Conservation (phyloP, 2,113 vertebrate species). For the Strix uralensis region DNA sequence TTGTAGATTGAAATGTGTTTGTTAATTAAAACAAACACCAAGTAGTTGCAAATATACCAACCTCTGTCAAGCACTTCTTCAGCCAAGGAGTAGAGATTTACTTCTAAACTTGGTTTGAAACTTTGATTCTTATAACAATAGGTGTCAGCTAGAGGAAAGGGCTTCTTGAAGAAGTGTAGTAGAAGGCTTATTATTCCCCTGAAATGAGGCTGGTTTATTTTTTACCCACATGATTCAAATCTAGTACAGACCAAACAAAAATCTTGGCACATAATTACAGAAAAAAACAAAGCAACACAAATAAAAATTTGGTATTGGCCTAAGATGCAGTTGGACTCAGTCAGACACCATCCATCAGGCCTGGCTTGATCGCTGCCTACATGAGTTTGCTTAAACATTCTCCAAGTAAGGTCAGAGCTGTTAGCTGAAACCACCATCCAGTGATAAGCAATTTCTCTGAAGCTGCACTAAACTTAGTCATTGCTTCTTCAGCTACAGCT, state of each 20-base stretch:
- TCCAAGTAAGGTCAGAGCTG: not conserved
- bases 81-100: not conserved
- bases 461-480: not conserved
- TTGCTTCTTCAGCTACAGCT: not conserved
- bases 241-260: not conserved
- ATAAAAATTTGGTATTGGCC: not conserved
- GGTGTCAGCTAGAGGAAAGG: not conserved
- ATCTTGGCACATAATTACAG: not conserved
- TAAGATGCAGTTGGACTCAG: not conserved
- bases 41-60: not conserved
- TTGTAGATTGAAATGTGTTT: not conserved
- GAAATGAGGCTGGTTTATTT: not conserved
- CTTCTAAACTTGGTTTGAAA: not conserved
- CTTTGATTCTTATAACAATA: not conserved
- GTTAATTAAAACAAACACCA: not conserved
- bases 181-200: not conserved
- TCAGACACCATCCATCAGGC: not conserved
- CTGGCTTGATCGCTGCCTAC: not conserved
- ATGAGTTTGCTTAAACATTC: not conserved
- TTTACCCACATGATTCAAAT: not conserved
- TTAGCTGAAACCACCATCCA: not conserved
- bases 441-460: not conserved
- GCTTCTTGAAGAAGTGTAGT: not conserved
- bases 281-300: not conserved
- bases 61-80: not conserved